Conservation (phyloP, 2,888 invertebrate genomes). For the Lithophane ornitopus region DNA sequence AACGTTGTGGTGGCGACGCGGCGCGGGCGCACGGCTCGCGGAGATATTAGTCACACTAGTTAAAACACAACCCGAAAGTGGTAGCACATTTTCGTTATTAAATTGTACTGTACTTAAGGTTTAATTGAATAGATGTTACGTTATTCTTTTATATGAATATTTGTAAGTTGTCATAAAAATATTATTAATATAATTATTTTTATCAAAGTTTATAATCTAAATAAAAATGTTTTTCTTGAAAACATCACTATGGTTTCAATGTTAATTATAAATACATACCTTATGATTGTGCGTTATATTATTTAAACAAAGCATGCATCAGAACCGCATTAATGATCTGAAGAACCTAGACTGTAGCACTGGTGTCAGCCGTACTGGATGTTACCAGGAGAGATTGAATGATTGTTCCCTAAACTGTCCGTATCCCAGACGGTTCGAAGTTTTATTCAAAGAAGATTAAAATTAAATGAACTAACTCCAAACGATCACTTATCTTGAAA, state of each 20-base stretch:
- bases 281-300: conserved; percentile 26
- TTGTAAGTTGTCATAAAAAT: conserved; percentile 91
- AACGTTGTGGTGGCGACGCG: conserved; percentile 49
- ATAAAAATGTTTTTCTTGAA: conserved; percentile 91
- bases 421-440: background rate
- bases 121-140: conserved; percentile 90
- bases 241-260: conserved; percentile 80
- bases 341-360: background rate
- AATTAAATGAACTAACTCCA: background rate
- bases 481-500: background rate
- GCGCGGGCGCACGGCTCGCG: conserved; percentile 66
- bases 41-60: conserved; percentile 88
- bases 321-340: background rate
- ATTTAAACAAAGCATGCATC: background rate
- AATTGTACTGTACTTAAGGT: conserved; percentile 88
- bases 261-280: conserved; percentile 42
- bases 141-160: conserved; percentile 91
- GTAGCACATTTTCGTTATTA: conserved; percentile 88
- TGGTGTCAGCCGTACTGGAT: too few species aligned
- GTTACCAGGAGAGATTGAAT: background rate
- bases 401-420: background rate
- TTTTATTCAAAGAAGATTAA: background rate
- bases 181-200: conserved; percentile 91
- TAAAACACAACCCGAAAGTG: conserved; percentile 88
- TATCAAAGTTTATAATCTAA: conserved; percentile 92